Evolutionary conservation across 2,888 invertebrate species (phyloP).

Genomic region (Ectemnius continuus): DNA sequence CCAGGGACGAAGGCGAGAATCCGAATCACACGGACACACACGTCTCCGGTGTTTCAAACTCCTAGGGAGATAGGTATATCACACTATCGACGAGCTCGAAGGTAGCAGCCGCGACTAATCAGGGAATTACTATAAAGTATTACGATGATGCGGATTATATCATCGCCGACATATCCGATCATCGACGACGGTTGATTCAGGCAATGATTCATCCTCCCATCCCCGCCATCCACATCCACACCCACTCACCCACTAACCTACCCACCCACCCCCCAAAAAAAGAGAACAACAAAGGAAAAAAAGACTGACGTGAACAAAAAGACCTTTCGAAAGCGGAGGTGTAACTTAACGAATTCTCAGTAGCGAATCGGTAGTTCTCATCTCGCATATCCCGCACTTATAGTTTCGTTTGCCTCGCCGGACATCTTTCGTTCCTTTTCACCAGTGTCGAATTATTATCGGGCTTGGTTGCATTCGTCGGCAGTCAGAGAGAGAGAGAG

Average conservation of each 20-base stretch:
- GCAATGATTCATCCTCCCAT: constrained; percentile 18
- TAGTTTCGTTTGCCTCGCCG: constrained; percentile 7
- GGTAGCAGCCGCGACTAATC: constrained; percentile 24
- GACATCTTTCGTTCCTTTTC: constrained; percentile 6
- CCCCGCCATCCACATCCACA: no score
- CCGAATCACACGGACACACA: not conserved
- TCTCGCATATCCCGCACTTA: constrained; percentile 19
- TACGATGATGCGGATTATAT: not conserved
- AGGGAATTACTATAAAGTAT: constrained; percentile 34
- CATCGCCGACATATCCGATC: constrained; percentile 42
- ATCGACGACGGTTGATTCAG: constrained; percentile 42
- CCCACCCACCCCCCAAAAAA: constrained; percentile 20
- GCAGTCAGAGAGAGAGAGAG: not conserved
- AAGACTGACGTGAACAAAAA: constrained; percentile 54
- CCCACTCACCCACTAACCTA: no score
- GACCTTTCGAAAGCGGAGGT: constrained; percentile 24
- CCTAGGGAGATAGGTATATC: not conserved
- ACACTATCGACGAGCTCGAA: constrained; percentile 15
- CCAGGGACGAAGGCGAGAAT: not conserved
- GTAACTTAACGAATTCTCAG: constrained; percentile 29
- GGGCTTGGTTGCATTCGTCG: not conserved
- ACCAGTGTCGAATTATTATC: not conserved
- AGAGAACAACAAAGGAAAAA: constrained; percentile 30
- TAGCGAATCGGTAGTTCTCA: constrained; percentile 34
- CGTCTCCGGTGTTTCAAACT: not conserved